Conservation (phyloP, 2,113 vertebrate genomes). For the Muscicapa adusta region DNA sequence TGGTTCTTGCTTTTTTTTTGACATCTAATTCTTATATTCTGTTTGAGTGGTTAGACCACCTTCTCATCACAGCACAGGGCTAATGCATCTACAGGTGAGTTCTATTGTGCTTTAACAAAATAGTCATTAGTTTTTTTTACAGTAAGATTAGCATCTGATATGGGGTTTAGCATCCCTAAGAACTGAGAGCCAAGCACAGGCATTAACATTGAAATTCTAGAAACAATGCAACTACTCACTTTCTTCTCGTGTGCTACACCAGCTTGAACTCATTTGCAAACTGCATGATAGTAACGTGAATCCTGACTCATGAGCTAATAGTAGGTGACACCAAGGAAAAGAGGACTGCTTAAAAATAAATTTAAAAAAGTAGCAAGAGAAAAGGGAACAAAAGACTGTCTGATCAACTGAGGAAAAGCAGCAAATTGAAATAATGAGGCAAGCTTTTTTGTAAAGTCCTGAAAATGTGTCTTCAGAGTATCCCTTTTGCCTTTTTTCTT, state of each 20-base stretch:
- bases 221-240: not conserved
- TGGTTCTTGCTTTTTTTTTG: not conserved
- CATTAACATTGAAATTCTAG: not conserved
- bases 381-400: not conserved
- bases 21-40: not conserved
- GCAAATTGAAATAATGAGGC: not conserved
- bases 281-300: not conserved
- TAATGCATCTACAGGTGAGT: not conserved
- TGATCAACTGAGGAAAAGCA: not conserved
- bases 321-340: not conserved
- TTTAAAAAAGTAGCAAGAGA: not conserved
- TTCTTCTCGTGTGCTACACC: not conserved
- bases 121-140: not conserved
- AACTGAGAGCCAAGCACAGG: not conserved
- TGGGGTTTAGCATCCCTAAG: not conserved
- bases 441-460: not conserved
- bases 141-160: not conserved
- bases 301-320: not conserved
- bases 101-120: not conserved
- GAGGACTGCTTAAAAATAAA: not conserved
- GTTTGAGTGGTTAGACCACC: not conserved
- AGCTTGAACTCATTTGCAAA: not conserved
- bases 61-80: not conserved
- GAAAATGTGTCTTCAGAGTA: not conserved
- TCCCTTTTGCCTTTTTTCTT: not conserved